Base-by-base conservation (phyloP, 2,797 vertebrate species). In the Nannoperca australis region DNA sequence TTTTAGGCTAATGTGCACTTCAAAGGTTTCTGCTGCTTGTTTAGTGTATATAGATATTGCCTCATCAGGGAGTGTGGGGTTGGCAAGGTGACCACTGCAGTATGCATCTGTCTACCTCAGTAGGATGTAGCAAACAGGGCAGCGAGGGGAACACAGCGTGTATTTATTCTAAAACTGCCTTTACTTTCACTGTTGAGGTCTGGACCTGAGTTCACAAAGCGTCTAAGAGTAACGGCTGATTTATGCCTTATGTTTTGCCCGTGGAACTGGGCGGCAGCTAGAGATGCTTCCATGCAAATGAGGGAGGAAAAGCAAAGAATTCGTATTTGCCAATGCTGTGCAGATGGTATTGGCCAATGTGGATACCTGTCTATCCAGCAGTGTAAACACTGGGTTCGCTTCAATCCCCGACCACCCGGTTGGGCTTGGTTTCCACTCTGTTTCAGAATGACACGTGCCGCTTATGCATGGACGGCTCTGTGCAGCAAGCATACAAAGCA, bases 101-200 rank as follows among this genome's bases (percentile, higher is more conserved):
- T 79, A 76, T 50, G 80, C 84, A 79, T 89, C 78, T 59, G 90
- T 92, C 91, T 94, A 93, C 93, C 94, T 94, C 92, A 89, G 85
- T 79, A 75, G 89, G 82, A 89, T 88, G 90, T 86, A 91, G 89
- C 87, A 83, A 84, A 83, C 66, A 64, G 69, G 85, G 76, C 84
- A 78, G 85, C 55, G 14, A 69, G 65, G 79, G 84, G 79, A 88
- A 83, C 87, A 80, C 2, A 50, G 61, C 20, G 62, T 73, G 71
- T 80, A 81, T 88, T 87, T 82, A 80, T 89, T 89, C 78, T 85
- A 51, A 90, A 91, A 88, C 92, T 94, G 93, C 94, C 94, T 94
- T 94, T 86, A 79, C 77, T 90, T 87, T 88, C 85, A 87, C 87
- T 88, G 86, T 81, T 64, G 42, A 73, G 56, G 86, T 66, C 70